Evolutionary conservation across 2,797 vertebrate genomes (phyloP), one percentile per base, ranked within the genome.

Genomic region (Strix occidentalis): DNA sequence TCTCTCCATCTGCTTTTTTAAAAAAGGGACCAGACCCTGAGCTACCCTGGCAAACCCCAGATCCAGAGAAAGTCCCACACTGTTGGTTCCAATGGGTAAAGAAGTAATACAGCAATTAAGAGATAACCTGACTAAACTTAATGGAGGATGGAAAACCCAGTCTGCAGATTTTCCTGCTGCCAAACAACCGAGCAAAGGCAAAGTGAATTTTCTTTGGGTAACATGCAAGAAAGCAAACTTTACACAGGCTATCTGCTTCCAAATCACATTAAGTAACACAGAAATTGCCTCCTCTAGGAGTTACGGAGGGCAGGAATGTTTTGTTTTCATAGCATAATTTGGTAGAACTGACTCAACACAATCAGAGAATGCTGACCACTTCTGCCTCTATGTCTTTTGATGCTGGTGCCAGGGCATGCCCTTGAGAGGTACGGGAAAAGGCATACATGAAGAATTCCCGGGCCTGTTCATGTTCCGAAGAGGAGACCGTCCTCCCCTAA

Each of bases 321-420:
- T 95, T 95, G 84, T 95, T 96, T 96, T 89, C 79, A 58, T 63
- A 90, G 66, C 54, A 70, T 89, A 84, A 81, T 68, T 96, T 86
- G 58, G 46, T 90, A 90, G 85, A 97, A 95, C 80, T 97, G 95
- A 95, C 78, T 94, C 94, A 92, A 90, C 11, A 15, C n/a, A 63
- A 88, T 89, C 89, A 96, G 87, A 90, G 94, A 96, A 69, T 28
- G 60, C 70, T 82, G 82, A 89, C 96, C 83, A 35, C 46, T 85
- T 93, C 84, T 92, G 79, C 69, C 65, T 92, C 86, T 78, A 17
- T 80, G 50, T 87, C 78, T 95, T 96, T 80, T 96, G 92, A 97
- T 96, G 93, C 80, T 87, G 89, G 92, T 96, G 96, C 82, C 76
- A 95, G 92, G 90, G 53, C 83, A 87, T 89, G 84, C 61, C 95